Conservation (phyloP, 1,140 invertebrate genomes). For the Bicyclus anynana region DNA sequence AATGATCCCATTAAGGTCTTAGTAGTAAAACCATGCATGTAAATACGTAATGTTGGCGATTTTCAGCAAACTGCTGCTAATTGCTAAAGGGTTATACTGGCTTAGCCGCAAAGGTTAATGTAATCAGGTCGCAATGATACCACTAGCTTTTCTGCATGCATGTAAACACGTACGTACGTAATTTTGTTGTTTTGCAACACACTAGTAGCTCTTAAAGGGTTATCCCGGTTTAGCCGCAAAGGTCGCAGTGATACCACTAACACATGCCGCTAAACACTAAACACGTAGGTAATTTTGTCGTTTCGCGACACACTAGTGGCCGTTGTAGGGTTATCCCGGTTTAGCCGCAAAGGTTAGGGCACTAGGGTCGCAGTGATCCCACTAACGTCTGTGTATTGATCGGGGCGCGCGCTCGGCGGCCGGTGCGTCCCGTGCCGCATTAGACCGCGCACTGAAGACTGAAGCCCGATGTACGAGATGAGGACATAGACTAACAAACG, state of each 20-base stretch:
- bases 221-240: neutral
- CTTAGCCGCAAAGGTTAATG: too few species aligned
- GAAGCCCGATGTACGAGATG: constrained; percentile 17
- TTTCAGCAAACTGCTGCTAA: too few species aligned
- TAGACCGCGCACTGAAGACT: constrained; percentile 46
- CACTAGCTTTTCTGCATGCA: neutral
- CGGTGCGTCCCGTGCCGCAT: constrained; percentile 36
- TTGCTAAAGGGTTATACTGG: too few species aligned
- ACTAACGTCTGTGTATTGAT: neutral
- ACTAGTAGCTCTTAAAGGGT: neutral
- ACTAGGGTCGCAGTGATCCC: neutral
- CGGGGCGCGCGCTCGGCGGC: neutral
- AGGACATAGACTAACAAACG: constrained; percentile 3
- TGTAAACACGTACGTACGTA: neutral
- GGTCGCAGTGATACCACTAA: neutral
- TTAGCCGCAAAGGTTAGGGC: too few species aligned
- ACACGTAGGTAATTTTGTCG: constrained; percentile 53
- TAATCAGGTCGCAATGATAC: too few species aligned
- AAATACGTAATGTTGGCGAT: too few species aligned
- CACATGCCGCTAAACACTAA: neutral
- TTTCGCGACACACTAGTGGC: constrained; percentile 1
- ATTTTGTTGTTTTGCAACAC: neutral
- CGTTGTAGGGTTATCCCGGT: neutral
- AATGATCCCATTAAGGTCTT: too few species aligned
- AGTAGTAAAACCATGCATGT: too few species aligned